Evolutionary conservation across 2,113 vertebrate species (phyloP), one percentile per base, ranked within the genome.

Genomic region (Trichomycterus rosablanca): DNA sequence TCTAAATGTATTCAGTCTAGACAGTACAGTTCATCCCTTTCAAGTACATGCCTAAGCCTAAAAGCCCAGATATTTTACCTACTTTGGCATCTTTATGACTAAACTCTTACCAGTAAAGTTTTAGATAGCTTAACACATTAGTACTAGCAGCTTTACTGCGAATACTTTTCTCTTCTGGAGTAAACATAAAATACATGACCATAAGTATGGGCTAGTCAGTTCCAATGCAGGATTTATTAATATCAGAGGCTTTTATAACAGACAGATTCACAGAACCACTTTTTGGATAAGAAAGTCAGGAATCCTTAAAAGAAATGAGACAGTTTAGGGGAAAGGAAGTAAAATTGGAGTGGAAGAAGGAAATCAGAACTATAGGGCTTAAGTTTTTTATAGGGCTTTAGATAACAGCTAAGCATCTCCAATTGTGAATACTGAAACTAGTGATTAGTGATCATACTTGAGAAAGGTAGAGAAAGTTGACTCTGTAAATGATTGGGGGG

Each of bases 211-310:
- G 63, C 73, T 64, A 1, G 74, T 70, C 72, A 70, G 2, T 19
- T 72, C 30, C 63, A 59, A 50, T 73, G 44, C 44, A 22, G 54
- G 50, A 30, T 65, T 70, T 65, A 66, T 64, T 63, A 63, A 67
- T 72, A 51, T 42, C 1, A 34, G 63, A 73, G 55, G 46, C 45
- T 53, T 78, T 71, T 71, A 75, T 71, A 58, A 48, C 56, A 57
- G 65, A 46, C 46, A 62, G 58, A 20, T 45, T 78, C 78, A 62
- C 42, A 50, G 67, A 79, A 59, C 66, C 71, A 69, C 55, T 72
- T 80, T 71, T 76, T 78, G 55, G 70, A 79, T 62, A 64, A 55
- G 59, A 57, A 76, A 18, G 75, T 78, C 74, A 71, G 60, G 64
- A 75, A 74, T 77, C 62, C 76, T 78, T 77, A 79, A 51, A 66